phyloP scores from a whole-genome alignment of 2,888 invertebrate species.

The Bursaphelenchus okinawaensis region DNA sequence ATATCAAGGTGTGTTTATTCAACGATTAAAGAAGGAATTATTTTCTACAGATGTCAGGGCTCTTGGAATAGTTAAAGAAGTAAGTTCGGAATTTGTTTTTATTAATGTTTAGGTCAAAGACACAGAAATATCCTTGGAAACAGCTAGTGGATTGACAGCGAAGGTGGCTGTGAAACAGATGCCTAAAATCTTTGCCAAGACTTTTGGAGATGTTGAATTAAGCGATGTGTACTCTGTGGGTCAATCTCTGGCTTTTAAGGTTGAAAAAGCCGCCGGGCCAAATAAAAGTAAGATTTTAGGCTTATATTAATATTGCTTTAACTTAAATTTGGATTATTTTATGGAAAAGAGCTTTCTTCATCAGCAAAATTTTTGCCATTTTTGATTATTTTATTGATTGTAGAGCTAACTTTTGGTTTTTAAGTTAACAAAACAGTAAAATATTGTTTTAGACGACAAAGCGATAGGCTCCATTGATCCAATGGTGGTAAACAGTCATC shows the following conservation, averaged over 20 bases:
- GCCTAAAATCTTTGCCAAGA: slow-evolving; percentile 18
- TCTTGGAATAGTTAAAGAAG: slow-evolving; percentile 39
- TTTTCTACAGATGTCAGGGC: slow-evolving; percentile 42
- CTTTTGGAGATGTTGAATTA: slow-evolving; percentile 19
- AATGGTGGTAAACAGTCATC: slow-evolving; percentile 38
- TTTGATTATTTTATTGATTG: background rate
- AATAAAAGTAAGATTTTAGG: slow-evolving; percentile 4
- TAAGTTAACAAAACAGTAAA: too few relatives aligned
- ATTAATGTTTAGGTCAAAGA: slow-evolving; percentile 27
- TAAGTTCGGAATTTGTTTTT: slow-evolving; percentile 18
- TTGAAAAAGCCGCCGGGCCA: slow-evolving; percentile 4
- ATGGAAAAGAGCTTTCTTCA: too few relatives aligned
- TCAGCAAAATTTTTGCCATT: too few relatives aligned
- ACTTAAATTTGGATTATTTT: too few relatives aligned
- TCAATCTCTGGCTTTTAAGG: slow-evolving; percentile 44
- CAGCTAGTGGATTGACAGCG: slow-evolving; percentile 26
- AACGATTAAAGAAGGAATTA: slow-evolving; percentile 24
- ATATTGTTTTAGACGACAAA: slow-evolving; percentile 23
- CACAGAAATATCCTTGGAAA: slow-evolving; percentile 28
- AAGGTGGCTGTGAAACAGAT: slow-evolving; percentile 28
- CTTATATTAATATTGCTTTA: too few relatives aligned
- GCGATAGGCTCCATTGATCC: slow-evolving; percentile 30
- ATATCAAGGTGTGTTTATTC: slow-evolving; percentile 27
- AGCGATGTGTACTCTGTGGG: slow-evolving; percentile 48
- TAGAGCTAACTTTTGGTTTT: background rate